Evolutionary conservation across 1,140 invertebrate genomes (phyloP).

Genomic region (Hyposmocoma kahamanoa): DNA sequence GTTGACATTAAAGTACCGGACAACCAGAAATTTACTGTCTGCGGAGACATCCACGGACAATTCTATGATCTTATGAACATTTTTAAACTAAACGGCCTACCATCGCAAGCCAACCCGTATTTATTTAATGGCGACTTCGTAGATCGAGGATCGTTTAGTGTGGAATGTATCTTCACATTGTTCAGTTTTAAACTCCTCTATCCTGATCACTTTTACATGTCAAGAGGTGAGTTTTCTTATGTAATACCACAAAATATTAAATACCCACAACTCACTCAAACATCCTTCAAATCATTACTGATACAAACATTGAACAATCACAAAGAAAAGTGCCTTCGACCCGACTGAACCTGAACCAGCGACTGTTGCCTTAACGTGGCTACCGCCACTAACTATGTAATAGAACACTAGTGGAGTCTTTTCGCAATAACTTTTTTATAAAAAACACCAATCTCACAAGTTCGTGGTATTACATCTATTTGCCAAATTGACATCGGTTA

Average conservation of each 20-base stretch:
- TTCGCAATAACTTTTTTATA: too few relatives aligned
- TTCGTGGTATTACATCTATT: too few relatives aligned
- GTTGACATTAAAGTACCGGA: slow-evolving; percentile 92
- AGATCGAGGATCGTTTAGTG: slow-evolving; percentile 98
- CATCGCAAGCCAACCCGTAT: slow-evolving; percentile 96
- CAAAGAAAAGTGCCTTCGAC: too few relatives aligned
- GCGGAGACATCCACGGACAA: slow-evolving; percentile 99
- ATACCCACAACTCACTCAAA: too few relatives aligned
- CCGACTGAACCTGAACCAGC: too few relatives aligned
- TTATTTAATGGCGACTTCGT: slow-evolving; percentile 99
- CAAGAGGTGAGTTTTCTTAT: slow-evolving; percentile 83
- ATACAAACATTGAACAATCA: too few relatives aligned
- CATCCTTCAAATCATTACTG: too few relatives aligned
- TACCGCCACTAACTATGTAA: too few relatives aligned
- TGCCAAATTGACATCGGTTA: too few relatives aligned
- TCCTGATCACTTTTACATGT: slow-evolving; percentile 98
- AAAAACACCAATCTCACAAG: too few relatives aligned
- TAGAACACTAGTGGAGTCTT: too few relatives aligned
- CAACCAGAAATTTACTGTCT: slow-evolving; percentile 97
- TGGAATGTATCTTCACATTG: slow-evolving; percentile 98
- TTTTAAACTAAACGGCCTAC: slow-evolving; percentile 96
- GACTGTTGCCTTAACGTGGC: too few relatives aligned
- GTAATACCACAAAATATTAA: slow-evolving; percentile 1
- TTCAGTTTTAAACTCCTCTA: slow-evolving; percentile 98
- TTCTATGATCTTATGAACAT: slow-evolving; percentile 99